phyloP scores from a whole-genome alignment of 2,888 invertebrate species.

The Chaitophorus viminalis region DNA sequence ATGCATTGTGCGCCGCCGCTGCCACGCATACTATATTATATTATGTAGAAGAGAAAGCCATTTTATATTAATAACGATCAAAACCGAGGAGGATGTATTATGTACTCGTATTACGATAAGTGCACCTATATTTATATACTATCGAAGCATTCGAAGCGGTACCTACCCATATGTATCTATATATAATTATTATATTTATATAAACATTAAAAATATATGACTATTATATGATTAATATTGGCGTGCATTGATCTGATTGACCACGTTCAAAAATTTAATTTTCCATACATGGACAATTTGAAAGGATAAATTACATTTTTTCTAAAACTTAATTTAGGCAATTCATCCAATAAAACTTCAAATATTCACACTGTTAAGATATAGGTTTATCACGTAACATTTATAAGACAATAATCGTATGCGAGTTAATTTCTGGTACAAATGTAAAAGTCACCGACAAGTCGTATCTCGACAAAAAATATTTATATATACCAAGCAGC shows the following conservation, averaged over 20 bases:
- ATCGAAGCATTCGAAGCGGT: no score
- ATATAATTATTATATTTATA: background rate
- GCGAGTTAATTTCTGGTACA: background rate
- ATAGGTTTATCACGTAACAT: no score
- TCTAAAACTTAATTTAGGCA: background rate
- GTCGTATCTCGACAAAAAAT: background rate
- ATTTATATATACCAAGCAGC: background rate
- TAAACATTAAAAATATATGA: constrained; percentile 15
- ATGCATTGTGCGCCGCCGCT: background rate
- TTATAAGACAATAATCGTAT: background rate
- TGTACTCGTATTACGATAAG: background rate
- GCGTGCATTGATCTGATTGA: background rate
- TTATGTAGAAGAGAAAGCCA: constrained; percentile 48
- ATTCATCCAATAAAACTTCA: background rate
- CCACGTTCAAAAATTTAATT: no score
- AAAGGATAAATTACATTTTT: background rate
- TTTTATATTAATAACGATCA: constrained; percentile 49
- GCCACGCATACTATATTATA: background rate
- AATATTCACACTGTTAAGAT: background rate
- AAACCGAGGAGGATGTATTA: constrained; percentile 18
- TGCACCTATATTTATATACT: background rate
- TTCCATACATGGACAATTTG: background rate
- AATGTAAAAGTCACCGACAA: background rate
- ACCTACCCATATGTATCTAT: background rate
- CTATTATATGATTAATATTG: background rate